phyloP scores from a whole-genome alignment of 1,140 invertebrate species.

The Copidosoma floridanum region DNA sequence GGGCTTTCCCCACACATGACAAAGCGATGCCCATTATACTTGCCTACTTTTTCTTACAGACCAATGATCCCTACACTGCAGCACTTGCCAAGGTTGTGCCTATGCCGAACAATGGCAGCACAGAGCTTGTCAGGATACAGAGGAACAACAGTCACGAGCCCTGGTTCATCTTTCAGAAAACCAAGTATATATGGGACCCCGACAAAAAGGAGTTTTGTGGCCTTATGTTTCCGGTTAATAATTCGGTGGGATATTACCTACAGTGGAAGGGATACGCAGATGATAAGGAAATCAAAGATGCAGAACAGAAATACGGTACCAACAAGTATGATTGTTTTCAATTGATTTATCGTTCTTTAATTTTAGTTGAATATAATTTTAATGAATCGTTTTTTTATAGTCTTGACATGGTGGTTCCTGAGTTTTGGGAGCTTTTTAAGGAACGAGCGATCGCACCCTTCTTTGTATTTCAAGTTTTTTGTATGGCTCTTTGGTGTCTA shows the following conservation, averaged over 20 bases:
- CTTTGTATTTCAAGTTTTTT: slow-evolving; percentile 93
- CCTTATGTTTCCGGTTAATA: slow-evolving; percentile 79
- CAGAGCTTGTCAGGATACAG: slow-evolving; percentile 86
- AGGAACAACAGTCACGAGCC: slow-evolving; percentile 58
- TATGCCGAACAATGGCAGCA: slow-evolving; percentile 94
- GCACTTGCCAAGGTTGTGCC: slow-evolving; percentile 91
- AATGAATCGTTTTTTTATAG: slow-evolving; percentile 55
- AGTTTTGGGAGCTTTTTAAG: slow-evolving; percentile 94
- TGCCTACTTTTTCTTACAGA: no score
- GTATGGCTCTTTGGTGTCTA: slow-evolving; percentile 96
- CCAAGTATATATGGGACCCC: slow-evolving; percentile 88
- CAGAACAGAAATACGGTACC: slow-evolving; percentile 81
- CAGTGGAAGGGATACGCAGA: slow-evolving; percentile 86
- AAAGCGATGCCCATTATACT: no score
- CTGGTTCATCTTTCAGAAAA: slow-evolving; percentile 96
- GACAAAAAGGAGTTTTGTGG: slow-evolving; percentile 77
- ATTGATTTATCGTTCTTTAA: background rate
- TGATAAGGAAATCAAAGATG: slow-evolving; percentile 72
- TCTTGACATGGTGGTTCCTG: slow-evolving; percentile 87
- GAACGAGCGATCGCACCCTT: slow-evolving; percentile 98
- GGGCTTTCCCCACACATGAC: background rate
- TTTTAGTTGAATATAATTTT: background rate
- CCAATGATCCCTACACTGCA: slow-evolving; percentile 71
- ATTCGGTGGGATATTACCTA: slow-evolving; percentile 71
- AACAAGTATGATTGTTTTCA: slow-evolving; percentile 76